phyloP scores from a whole-genome alignment of 2,113 vertebrate genomes.

The Climacteris rufus region DNA sequence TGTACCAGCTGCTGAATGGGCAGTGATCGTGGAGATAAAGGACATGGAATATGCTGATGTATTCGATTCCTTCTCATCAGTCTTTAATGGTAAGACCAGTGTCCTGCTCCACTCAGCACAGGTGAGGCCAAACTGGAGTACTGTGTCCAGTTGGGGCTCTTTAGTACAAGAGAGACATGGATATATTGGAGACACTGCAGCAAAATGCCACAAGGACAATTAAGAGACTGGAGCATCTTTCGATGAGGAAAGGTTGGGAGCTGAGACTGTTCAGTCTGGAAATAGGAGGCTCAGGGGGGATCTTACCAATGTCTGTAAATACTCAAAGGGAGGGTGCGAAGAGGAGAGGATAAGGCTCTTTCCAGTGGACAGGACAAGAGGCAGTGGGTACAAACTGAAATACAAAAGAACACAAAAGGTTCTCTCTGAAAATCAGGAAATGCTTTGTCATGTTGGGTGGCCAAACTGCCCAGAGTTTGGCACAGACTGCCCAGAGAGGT shows the following conservation, averaged over 20 bases:
- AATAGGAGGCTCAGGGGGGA: neutral
- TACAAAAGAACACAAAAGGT: neutral
- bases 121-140: neutral
- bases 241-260: neutral
- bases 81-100: neutral
- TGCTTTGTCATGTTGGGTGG: accelerated
- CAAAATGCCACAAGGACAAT: neutral
- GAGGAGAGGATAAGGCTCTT: neutral
- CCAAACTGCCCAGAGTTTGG: neutral
- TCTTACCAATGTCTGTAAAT: neutral
- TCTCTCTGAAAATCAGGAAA: neutral
- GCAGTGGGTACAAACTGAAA: too few species aligned
- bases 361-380: neutral
- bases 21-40: neutral
- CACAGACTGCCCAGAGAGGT: neutral
- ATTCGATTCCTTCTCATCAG: neutral
- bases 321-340: accelerated
- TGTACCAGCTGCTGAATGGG: neutral
- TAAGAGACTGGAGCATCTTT: neutral
- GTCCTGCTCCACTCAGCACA: neutral
- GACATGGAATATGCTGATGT: neutral
- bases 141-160: neutral
- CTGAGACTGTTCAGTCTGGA: neutral
- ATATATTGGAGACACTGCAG: neutral
- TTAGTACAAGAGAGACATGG: neutral